Evolutionary conservation across 2,888 invertebrate genomes (phyloP), one percentile per base, ranked within the genome.

Genomic region (Ferrisia virgata): DNA sequence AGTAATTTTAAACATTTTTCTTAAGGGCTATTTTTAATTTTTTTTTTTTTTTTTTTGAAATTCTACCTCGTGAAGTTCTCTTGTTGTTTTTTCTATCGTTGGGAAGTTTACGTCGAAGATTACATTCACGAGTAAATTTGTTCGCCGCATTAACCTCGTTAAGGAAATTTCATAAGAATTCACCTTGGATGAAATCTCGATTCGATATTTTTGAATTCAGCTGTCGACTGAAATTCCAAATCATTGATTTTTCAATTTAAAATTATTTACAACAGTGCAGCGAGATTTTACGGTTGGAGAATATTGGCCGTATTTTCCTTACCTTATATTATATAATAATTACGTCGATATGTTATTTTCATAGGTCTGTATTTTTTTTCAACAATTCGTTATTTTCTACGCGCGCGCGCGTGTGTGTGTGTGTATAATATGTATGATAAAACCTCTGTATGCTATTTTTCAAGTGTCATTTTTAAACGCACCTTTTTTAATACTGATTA

Each of bases 211-310:
- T 64, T 28, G 28, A 64, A 28, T 28, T 25, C 58, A 64, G 28
- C 58, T 64, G 58, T 64, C 58, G 28, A 64, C 58, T 11, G 9
- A 64, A 13, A 64, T 64, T 64, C 58, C 58, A 64, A 64, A 64
- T 64, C 22, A 64, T 64, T 64, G 58, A 64, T 64, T 22, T 64
- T 64, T 64, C 58, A 64, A 64, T 64, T 64, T 64, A 64, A 64
- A 64, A 25, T 25, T n/a, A n/a, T n/a, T n/a, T n/a, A n/a, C 28
- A 64, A 28, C 47, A 18, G 8, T 4, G 47, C 18, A 13, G 11
- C 28, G 28, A 64, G 28, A 28, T 64, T 64, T 64, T 25, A 64
- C 22, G 22, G 28, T 64, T 64, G 25, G 11, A 1, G 11, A 64
- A 28, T 25, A 28, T 64, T 22, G n/a, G 25, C 28, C 47, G 18